Conservation (phyloP, 2,888 invertebrate species). For the Listrodromus nycthemerus region DNA sequence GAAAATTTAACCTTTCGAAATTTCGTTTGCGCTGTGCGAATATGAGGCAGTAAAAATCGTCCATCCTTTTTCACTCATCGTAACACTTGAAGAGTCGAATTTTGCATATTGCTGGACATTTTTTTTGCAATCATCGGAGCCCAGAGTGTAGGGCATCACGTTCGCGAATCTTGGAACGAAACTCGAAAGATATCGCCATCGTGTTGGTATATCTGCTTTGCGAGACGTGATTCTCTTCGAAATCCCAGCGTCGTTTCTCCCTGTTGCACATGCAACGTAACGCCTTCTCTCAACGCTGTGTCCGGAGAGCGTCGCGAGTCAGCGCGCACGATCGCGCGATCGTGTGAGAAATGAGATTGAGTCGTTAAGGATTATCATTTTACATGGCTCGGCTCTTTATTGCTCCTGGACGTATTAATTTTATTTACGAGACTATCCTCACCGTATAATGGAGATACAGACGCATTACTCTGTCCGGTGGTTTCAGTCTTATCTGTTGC, state of each 20-base stretch:
- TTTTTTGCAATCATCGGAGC: constrained; percentile 47
- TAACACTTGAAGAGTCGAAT: constrained; percentile 40
- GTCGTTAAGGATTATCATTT: constrained; percentile 75
- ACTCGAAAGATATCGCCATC: constrained; percentile 38
- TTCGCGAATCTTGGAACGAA: constrained; percentile 1
- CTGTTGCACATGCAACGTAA: constrained; percentile 5
- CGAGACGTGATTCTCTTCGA: constrained; percentile 13
- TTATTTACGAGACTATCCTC: constrained; percentile 70
- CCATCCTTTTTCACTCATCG: constrained; percentile 6
- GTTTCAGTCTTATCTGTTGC: not conserved
- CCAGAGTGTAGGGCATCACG: constrained; percentile 9
- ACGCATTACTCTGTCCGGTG: constrained; percentile 25
- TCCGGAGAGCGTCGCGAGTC: constrained; percentile 18
- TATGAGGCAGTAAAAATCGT: constrained; percentile 1
- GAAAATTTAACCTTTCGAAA: too few species aligned
- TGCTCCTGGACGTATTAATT: constrained; percentile 71
- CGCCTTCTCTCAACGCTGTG: constrained; percentile 15
- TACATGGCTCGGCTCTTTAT: constrained; percentile 69
- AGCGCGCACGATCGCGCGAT: constrained; percentile 35
- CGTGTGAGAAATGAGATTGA: constrained; percentile 71
- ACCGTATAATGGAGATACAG: constrained; percentile 58
- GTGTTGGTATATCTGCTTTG: constrained; percentile 8
- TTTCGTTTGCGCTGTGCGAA: too few species aligned
- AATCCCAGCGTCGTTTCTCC: constrained; percentile 16
- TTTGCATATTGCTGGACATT: constrained; percentile 27